A percentile compares a stretch with the other conserved stretches of the same genome.
Conservation (phyloP, 2,888 invertebrate genomes). For the Pseudanteris insignis region DNA sequence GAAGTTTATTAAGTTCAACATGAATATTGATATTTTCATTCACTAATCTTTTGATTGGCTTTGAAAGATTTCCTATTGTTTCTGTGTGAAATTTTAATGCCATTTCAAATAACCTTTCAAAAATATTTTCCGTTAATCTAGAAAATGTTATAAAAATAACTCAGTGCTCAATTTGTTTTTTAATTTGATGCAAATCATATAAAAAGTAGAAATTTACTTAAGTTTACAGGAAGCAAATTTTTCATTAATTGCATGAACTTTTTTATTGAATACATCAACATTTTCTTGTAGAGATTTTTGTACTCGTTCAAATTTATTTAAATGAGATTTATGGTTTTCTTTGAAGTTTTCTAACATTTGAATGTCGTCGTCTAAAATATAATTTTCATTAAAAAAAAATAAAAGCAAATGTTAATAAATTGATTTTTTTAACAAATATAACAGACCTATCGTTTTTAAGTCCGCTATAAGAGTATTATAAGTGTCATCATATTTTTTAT, state of each 20-base stretch:
- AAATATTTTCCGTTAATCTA: constrained; percentile 58
- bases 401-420: too few species aligned
- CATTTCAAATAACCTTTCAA: constrained; percentile 48
- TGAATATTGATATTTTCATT: constrained; percentile 56
- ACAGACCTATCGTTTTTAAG: too few species aligned
- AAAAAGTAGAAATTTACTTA: constrained; percentile 48
- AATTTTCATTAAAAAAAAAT: too few species aligned
- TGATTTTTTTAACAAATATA: too few species aligned
- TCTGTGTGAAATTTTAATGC: constrained; percentile 52
- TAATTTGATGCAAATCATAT: neutral
- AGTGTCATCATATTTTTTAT: constrained; percentile 49
- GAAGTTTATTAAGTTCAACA: constrained; percentile 46
- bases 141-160: constrained; percentile 4
- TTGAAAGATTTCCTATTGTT: constrained; percentile 44
- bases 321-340: constrained; percentile 43
- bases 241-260: constrained; percentile 45
- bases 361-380: constrained; percentile 53
- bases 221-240: constrained; percentile 54
- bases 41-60: constrained; percentile 52
- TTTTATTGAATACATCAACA: constrained; percentile 47
- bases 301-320: constrained; percentile 47
- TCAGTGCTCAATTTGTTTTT: neutral
- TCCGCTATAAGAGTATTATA: too few species aligned
- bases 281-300: constrained; percentile 45
- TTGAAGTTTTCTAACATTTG: constrained; percentile 58